These are phyloP conservation scores for Danaus chrysippus DNA, from an alignment of 2,888 invertebrate species.

Conservation along the genomic window DNA sequence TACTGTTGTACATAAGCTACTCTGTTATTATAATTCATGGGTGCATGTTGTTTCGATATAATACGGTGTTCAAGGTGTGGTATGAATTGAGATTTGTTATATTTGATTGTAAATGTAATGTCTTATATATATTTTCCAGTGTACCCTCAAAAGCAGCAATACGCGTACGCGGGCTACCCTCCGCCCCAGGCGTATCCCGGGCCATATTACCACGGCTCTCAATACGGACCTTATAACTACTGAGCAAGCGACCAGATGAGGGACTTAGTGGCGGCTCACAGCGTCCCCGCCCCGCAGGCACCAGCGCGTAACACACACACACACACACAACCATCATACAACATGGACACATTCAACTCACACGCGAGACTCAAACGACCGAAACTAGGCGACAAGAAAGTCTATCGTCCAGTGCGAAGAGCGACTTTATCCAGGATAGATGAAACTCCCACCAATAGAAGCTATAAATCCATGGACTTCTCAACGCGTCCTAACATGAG, in stretches of 20 bases:
- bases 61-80: conserved; percentile 4
- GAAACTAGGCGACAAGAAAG: conserved; percentile 56
- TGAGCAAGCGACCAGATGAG: conserved; percentile 81
- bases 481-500: conserved; percentile 57
- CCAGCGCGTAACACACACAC: conserved; percentile 62
- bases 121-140: conserved; percentile 74
- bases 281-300: conserved; percentile 71
- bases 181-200: conserved; percentile 90
- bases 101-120: background rate
- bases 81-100: background rate
- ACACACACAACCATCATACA: conserved; percentile 38
- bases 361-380: conserved; percentile 60
- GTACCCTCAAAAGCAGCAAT: conserved; percentile 96
- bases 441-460: conserved; percentile 60
- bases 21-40: conserved; percentile 19
- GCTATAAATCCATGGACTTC: conserved; percentile 60
- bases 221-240: conserved; percentile 96
- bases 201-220: conserved; percentile 94
- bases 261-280: conserved; percentile 70
- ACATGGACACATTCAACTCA: conserved; percentile 68
- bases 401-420: conserved; percentile 60
- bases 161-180: conserved; percentile 93
- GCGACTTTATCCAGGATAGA: conserved; percentile 70
- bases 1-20: conserved; percentile 27
- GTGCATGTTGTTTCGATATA: conserved; percentile 24